Conservation (phyloP, 53 echinoderm and acorn worm genomes). For the Holothuria leucospilota region DNA sequence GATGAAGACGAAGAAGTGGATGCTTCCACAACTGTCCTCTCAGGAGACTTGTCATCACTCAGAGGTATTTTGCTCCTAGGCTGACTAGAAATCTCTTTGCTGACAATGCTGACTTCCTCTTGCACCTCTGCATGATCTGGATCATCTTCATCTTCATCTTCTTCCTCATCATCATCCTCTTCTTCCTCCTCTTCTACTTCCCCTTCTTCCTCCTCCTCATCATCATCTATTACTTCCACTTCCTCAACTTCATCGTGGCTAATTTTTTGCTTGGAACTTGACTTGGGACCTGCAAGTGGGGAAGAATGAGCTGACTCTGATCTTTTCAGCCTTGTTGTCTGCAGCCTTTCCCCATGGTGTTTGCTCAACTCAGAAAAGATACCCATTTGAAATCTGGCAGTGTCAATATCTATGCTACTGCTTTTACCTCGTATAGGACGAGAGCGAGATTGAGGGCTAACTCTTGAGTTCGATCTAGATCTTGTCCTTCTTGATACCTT, state of each 20-base stretch:
- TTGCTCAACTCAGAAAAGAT: conserved; percentile 70
- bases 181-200: conserved; percentile 37
- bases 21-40: conserved; percentile 73
- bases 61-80: conserved; percentile 35
- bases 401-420: conserved; percentile 61
- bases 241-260: not conserved
- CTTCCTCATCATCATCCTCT: conserved; percentile 26
- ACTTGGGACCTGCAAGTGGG: not conserved
- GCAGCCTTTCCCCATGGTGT: conserved; percentile 52
- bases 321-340: conserved; percentile 13
- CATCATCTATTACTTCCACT: conserved; percentile 32
- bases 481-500: conserved; percentile 52
- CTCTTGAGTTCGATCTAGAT: conserved; percentile 66
- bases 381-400: conserved; percentile 78
- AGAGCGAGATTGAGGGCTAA: conserved; percentile 44
- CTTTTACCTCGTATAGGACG: conserved; percentile 60
- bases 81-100: too few species aligned
- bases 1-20: conserved; percentile 8
- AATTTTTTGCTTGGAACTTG: not conserved
- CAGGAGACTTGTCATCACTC: conserved; percentile 66
- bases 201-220: conserved; percentile 31
- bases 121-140: conserved; percentile 2
- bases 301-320: conserved; percentile 46
- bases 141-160: conserved; percentile 18
- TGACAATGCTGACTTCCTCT: not conserved